Percentiles rank a stretch among this genome's conserved stretches.
Evolutionary conservation across 1,140 invertebrate genomes (phyloP).

Genomic region (Drosophila kikkawai): DNA sequence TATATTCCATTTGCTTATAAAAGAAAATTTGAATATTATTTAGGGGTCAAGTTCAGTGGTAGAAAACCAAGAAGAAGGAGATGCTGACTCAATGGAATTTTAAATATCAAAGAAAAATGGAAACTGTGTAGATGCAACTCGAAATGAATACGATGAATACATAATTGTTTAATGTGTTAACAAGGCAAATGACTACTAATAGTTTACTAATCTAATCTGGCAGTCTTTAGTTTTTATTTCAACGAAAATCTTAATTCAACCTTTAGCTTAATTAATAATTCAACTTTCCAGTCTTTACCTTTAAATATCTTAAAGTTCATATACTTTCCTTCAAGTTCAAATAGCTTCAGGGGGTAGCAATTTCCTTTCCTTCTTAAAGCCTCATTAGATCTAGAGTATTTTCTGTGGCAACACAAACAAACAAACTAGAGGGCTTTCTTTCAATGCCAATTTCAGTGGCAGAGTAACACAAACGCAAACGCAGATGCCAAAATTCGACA

Average conservation of each 20-base stretch:
- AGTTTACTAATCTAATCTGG: background rate
- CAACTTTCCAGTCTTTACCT: background rate
- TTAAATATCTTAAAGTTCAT: background rate
- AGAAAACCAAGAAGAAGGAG: background rate
- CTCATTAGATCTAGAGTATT: slow-evolving; percentile 25
- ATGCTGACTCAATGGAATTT: slow-evolving; percentile 23
- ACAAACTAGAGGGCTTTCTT: slow-evolving; percentile 8
- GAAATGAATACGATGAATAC: slow-evolving; percentile 10
- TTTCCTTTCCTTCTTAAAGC: slow-evolving; percentile 1
- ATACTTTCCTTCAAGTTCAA: slow-evolving; percentile 7
- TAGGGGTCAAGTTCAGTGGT: slow-evolving; percentile 28
- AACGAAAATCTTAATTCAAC: background rate
- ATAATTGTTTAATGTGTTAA: slow-evolving; percentile 12
- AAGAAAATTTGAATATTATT: slow-evolving; percentile 27
- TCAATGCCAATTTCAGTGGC: slow-evolving; percentile 34
- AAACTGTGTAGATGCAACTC: slow-evolving; percentile 6
- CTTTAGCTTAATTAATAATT: background rate
- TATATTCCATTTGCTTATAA: slow-evolving; percentile 27
- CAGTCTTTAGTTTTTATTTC: background rate
- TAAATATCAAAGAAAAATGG: slow-evolving; percentile 10
- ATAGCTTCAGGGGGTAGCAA: background rate
- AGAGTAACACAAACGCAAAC: slow-evolving; percentile 29
- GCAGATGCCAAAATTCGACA: slow-evolving; percentile 43
- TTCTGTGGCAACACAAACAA: slow-evolving; percentile 11
- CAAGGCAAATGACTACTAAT: slow-evolving; percentile 13